Conservation (phyloP, 2,888 invertebrate genomes). For the Hirtodrosophila alboralis region DNA sequence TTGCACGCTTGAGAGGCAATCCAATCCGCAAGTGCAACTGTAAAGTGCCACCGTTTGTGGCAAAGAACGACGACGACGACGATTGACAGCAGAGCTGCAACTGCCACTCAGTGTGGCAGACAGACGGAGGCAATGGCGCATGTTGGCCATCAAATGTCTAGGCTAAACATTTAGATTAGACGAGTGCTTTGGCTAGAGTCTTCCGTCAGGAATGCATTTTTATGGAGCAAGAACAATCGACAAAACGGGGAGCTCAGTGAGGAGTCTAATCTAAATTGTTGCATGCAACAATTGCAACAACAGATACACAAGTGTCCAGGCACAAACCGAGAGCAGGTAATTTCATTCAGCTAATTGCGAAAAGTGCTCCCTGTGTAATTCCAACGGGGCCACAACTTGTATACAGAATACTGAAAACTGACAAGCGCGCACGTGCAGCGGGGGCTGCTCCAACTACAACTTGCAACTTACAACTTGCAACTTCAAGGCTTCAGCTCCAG, state of each 20-base stretch:
- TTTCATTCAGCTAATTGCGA: slow-evolving; percentile 81
- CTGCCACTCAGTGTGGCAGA: slow-evolving; percentile 64
- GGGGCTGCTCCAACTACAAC: slow-evolving; percentile 32
- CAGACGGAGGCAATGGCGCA: slow-evolving; percentile 45
- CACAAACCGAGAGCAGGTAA: slow-evolving; percentile 66
- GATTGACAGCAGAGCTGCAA: slow-evolving; percentile 69
- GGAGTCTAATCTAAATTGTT: slow-evolving; percentile 77
- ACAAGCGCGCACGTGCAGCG: slow-evolving; percentile 65
- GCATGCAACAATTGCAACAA: slow-evolving; percentile 75
- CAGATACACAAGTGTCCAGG: slow-evolving; percentile 53
- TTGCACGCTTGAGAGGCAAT: slow-evolving; percentile 61
- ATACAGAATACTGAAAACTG: slow-evolving; percentile 69
- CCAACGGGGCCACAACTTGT: slow-evolving; percentile 59
- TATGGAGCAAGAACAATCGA: slow-evolving; percentile 69
- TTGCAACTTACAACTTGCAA: slow-evolving; percentile 14
- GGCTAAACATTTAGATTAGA: slow-evolving; percentile 77
- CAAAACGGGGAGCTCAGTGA: slow-evolving; percentile 14
- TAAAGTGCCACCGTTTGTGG: slow-evolving; percentile 81
- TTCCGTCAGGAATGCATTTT: slow-evolving; percentile 77
- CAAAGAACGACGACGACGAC: slow-evolving; percentile 37
- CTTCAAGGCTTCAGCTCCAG: not conserved
- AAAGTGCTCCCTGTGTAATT: slow-evolving; percentile 81
- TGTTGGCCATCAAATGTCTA: slow-evolving; percentile 77
- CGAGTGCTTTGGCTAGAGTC: slow-evolving; percentile 40
- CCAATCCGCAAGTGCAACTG: slow-evolving; percentile 81